A percentile compares a stretch with the other conserved stretches of the same genome.
phyloP scores from a whole-genome alignment of 2,797 vertebrate genomes.

The Odontamblyopus rebecca region DNA sequence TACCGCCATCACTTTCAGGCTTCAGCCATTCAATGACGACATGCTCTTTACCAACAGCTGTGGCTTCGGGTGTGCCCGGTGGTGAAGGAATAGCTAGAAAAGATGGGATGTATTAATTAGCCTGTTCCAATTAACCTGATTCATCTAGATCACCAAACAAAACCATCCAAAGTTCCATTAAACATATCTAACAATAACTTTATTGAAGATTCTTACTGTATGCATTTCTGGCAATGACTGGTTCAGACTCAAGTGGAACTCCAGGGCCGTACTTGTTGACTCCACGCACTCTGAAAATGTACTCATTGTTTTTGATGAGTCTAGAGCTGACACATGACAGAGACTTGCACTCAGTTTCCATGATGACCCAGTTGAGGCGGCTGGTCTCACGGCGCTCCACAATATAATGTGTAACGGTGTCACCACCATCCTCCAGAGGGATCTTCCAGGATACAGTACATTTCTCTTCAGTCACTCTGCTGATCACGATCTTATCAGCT shows the following conservation, averaged over 20 bases:
- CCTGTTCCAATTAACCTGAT: not conserved
- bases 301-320: constrained; percentile 98
- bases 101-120: not conserved
- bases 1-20: constrained; percentile 94
- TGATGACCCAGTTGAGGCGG: constrained; percentile 94
- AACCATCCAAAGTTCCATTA: not conserved
- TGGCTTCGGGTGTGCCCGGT: constrained; percentile 87
- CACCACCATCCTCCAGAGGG: constrained; percentile 93
- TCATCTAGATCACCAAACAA: not conserved
- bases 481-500: constrained; percentile 85
- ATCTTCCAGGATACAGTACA: constrained; percentile 93
- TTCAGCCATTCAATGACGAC: constrained; percentile 96
- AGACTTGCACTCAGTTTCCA: constrained; percentile 93
- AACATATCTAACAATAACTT: not conserved
- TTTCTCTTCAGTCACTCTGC: constrained; percentile 96
- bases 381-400: constrained; percentile 97
- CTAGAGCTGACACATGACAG: constrained; percentile 89
- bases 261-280: constrained; percentile 96
- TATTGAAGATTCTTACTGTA: constrained; percentile 85
- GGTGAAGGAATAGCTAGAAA: constrained; percentile 84
- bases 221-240: constrained; percentile 91
- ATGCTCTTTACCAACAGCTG: constrained; percentile 88
- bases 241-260: constrained; percentile 88
- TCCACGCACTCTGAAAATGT: constrained; percentile 93
- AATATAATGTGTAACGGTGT: constrained; percentile 87